Percentiles rank a stretch among this genome's conserved stretches.
Evolutionary conservation across 2,113 vertebrate species (phyloP).

Genomic region (Clarias batrachus): DNA sequence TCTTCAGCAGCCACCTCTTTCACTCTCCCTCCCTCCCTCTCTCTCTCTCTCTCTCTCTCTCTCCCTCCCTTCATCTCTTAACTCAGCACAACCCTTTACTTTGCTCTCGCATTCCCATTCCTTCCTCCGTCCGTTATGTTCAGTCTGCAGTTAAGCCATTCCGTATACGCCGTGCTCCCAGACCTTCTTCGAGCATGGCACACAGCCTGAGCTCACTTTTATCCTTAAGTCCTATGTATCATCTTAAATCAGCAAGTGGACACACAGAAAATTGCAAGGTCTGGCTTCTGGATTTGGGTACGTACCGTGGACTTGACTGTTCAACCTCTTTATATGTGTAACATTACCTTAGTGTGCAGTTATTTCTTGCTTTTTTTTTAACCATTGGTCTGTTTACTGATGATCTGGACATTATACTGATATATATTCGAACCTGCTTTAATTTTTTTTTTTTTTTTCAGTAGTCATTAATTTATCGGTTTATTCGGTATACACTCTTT

Average conservation of each 20-base stretch:
- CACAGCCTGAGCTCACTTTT: constrained; percentile 78
- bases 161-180: not conserved
- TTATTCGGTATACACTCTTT: not conserved
- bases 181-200: constrained; percentile 71
- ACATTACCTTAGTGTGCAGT: not conserved
- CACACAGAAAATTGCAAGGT: constrained; percentile 86
- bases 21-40: constrained; percentile 10
- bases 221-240: constrained; percentile 74
- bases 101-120: constrained; percentile 33
- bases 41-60: not conserved
- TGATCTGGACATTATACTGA: not conserved
- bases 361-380: not conserved
- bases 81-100: not conserved
- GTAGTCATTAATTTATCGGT: not conserved
- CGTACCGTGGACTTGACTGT: constrained; percentile 56
- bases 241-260: constrained; percentile 74
- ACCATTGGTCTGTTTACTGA: not conserved
- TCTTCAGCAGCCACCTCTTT: not conserved
- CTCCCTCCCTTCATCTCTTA: not conserved
- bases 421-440: not conserved
- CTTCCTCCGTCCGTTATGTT: constrained; percentile 28
- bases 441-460: not conserved
- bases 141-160: not conserved
- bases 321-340: not conserved
- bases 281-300: constrained; percentile 98